These are phyloP conservation scores for Diphyllodes magnificus DNA, from an alignment of 2,113 vertebrate species.

Conservation along the genomic window DNA sequence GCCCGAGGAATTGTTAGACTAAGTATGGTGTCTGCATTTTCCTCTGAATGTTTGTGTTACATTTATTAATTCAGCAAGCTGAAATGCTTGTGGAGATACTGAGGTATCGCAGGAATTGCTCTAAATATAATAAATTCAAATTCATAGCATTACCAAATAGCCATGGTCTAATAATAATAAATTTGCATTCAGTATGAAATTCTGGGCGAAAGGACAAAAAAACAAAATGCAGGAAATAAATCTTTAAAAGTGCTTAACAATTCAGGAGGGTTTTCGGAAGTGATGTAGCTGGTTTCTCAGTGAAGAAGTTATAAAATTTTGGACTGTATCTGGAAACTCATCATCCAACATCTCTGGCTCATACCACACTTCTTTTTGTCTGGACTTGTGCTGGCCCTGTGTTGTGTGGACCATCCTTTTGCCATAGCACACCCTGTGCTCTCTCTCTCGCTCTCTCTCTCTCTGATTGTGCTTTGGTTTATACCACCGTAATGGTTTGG, in stretches of 20 bases:
- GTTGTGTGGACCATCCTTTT: not conserved
- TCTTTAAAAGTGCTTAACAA: not conserved
- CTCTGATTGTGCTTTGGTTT: not conserved
- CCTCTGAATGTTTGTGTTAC: not conserved
- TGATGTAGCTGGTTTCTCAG: not conserved
- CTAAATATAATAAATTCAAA: not conserved
- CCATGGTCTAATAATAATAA: not conserved
- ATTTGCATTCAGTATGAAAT: not conserved
- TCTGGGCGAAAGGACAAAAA: not conserved
- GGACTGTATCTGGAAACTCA: not conserved
- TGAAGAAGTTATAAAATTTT: not conserved
- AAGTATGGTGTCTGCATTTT: not conserved
- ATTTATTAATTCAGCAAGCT: conserved; percentile 35
- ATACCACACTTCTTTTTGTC: not conserved
- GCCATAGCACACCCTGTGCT: not conserved
- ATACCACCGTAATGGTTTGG: not conserved
- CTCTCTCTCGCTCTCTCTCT: not conserved
- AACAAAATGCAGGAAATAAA: not conserved
- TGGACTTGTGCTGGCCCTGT: not conserved
- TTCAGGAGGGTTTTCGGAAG: not conserved
- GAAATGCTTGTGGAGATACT: not conserved
- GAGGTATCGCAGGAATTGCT: not conserved
- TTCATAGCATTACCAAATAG: not conserved
- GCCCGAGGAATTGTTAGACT: not conserved
- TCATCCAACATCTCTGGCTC: not conserved